These are phyloP conservation scores for Biston stratarius DNA, from an alignment of 2,888 invertebrate genomes.

Conservation along the genomic window DNA sequence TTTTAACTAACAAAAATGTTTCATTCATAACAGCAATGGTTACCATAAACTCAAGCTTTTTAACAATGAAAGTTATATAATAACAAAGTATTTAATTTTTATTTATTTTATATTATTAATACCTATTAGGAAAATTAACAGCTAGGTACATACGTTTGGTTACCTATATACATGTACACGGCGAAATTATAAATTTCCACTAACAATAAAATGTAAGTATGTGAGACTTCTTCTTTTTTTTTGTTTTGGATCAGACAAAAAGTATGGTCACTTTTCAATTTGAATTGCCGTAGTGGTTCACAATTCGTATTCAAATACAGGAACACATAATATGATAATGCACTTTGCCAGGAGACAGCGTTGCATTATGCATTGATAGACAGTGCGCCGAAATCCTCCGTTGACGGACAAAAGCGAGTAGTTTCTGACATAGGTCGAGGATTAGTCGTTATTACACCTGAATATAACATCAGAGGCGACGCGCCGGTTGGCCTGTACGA, in stretches of 20 bases:
- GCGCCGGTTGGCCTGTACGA: conserved; percentile 19
- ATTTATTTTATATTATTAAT: too few relatives aligned
- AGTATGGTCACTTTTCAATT: conserved; percentile 1
- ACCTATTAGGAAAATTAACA: too few relatives aligned
- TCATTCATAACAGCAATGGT: too few relatives aligned
- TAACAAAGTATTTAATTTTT: too few relatives aligned
- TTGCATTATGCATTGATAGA: conserved; percentile 61
- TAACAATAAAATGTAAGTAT: too few relatives aligned
- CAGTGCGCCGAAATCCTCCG: conserved; percentile 59
- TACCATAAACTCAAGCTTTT: too few relatives aligned
- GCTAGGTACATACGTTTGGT: too few relatives aligned
- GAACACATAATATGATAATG: conserved; percentile 33
- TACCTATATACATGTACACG: too few relatives aligned
- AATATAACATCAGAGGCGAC: conserved; percentile 66
- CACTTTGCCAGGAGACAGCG: conserved; percentile 37
- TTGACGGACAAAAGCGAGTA: conserved; percentile 66
- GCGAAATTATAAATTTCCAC: too few relatives aligned
- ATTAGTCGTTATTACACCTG: conserved; percentile 69
- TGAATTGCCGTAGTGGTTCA: conserved; percentile 3
- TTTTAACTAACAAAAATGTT: too few relatives aligned
- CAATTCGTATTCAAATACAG: conserved; percentile 23
- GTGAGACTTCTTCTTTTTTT: background rate
- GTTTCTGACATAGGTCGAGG: conserved; percentile 59
- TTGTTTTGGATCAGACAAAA: background rate
- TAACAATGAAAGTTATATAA: too few relatives aligned